Base-by-base conservation (phyloP, 2,797 vertebrate genomes). In the Alca torda region DNA sequence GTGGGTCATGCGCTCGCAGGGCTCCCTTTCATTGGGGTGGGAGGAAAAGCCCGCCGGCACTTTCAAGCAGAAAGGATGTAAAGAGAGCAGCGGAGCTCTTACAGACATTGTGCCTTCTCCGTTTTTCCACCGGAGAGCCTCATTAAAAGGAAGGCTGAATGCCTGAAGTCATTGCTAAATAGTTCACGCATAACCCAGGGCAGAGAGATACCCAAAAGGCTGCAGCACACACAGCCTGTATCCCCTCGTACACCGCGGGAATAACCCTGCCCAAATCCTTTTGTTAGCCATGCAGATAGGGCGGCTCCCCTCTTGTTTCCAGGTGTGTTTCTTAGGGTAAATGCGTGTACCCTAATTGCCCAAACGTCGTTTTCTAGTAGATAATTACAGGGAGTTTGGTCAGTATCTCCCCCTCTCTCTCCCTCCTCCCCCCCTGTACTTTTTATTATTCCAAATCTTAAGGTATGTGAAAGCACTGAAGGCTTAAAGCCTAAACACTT, bases 401-500 rank as follows among this genome's bases (percentile, higher is more conserved):
- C 63, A 87, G 50, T 56, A 92, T 76, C 31, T 51, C 31, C 33
- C 57, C 90, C 39, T 56, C 76, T 80, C 7, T 37, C 59, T 31
- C 33, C 21, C 20, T 61, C 46, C 57, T 68, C 84, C 64, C 28
- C 61, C 64, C 64, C 13, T 3, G 1, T 54, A 81, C 50, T 78
- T 97, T 95, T 88, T 92, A 96, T 95, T 94, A 96, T 95, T 93
- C 74, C 95, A 93, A 51, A 93, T 94, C 75, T 96, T 84, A 96
- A 95, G 96, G 94, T 96, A 96, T 96, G 92, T 93, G 90, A 92
- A 92, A 94, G 81, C 79, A 95, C 90, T 54, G 70, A 75, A 96
- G 93, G 84, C 97, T 98, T 98, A 98, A 97, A 98, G 98, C 97
- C 97, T 98, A 96, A 97, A 98, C 98, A 98, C 98, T 98, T 96